phyloP scores from a whole-genome alignment of 2,113 vertebrate species.

The Pleuronectes platessa region DNA sequence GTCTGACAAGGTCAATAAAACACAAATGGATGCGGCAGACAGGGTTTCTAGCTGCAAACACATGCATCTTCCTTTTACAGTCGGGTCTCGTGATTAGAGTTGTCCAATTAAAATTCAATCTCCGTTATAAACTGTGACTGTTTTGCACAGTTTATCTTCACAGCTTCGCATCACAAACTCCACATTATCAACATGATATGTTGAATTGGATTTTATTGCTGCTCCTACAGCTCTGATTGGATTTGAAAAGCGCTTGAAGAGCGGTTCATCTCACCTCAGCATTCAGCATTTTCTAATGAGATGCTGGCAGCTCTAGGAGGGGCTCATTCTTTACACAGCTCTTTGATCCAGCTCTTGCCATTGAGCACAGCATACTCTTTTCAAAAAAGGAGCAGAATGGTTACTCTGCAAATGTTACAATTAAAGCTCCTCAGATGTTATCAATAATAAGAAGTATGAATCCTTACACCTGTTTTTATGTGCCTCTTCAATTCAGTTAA shows the following conservation, averaged over 20 bases:
- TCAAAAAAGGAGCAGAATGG: no score
- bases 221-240: neutral
- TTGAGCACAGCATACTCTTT: neutral
- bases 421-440: no score
- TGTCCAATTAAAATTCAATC: no score
- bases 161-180: neutral
- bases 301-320: no score
- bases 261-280: neutral
- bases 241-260: neutral
- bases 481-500: no score
- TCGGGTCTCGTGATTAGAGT: no score
- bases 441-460: no score
- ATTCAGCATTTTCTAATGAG: no score
- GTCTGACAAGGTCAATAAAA: slow-evolving; percentile 50
- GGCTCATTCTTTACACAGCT: neutral
- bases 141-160: slow-evolving; percentile 4
- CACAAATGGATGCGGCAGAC: neutral
- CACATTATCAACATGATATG: neutral
- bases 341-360: neutral
- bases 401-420: no score
- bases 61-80: neutral
- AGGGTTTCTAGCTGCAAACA: slow-evolving; percentile 1
- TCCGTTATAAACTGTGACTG: no score
- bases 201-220: neutral
- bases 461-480: no score